Evolutionary conservation across 1,140 invertebrate species (phyloP), one percentile per base, ranked within the genome.

Genomic region (Drosophila pachea): DNA sequence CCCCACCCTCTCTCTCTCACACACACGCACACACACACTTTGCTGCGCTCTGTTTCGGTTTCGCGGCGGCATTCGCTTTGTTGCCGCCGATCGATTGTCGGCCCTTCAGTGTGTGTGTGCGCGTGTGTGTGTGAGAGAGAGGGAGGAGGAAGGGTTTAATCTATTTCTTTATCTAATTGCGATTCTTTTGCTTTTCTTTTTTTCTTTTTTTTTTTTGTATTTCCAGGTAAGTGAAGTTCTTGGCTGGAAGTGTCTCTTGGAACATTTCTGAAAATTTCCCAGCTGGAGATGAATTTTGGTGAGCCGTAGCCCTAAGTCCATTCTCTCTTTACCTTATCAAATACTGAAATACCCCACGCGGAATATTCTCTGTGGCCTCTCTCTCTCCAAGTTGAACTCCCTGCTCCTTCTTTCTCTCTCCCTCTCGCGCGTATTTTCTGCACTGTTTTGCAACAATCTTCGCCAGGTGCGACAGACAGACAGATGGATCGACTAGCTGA

Each of bases 71-170:
- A 55, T 61, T 49, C 38, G 65, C 65, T 72, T 68, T 68, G 60
- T 64, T 76, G 64, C 73, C 49, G 54, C 59, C 68, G 76, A 79
- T 79, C 66, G 77, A 79, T 79, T 81, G 76, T 68, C 65, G 68
- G 64, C 71, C 78, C 74, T 74, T 74, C 71, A 67, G 76, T 35
- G 7, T 56, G 42, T 42, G 11, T 60, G 45, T 40, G 54, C 32
- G 29, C 43, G n/a, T 56, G 55, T 32, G 7, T 47, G 6, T 50
- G 14, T 16, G 11, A 49, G 6, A 55, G 11, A 29, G 16, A 11
- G 5, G 54, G 22, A n/a, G n/a, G n/a, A n/a, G n/a, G n/a, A n/a
- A n/a, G n/a, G n/a, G n/a, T n/a, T n/a, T 22, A 22, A 22, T 22
- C 55, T 5, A 49, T 32, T 50, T 32, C 12, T 14, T 47, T 54